Evolutionary conservation across 2,888 invertebrate species (phyloP).

Genomic region (Himalopsyche anomala): DNA sequence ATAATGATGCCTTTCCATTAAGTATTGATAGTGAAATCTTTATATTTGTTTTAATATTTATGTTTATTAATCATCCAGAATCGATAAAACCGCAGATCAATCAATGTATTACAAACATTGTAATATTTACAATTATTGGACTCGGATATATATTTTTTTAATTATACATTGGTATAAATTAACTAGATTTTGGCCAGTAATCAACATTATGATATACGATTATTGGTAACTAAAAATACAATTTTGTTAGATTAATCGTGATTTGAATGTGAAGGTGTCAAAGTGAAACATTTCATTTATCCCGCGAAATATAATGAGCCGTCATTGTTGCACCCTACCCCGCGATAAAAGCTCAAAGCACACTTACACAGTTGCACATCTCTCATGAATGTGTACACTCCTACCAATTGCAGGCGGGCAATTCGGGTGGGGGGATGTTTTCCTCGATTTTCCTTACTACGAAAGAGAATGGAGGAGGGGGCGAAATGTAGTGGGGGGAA

Average conservation of each 20-base stretch:
- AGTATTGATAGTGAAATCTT: too few relatives aligned
- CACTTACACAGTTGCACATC: slow-evolving; percentile 26
- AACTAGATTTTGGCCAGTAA: too few relatives aligned
- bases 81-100: too few relatives aligned
- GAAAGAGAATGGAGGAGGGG: slow-evolving; percentile 50
- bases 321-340: slow-evolving; percentile 12
- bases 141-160: too few relatives aligned
- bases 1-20: too few relatives aligned
- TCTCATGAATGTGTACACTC: slow-evolving; percentile 56
- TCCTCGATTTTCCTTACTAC: slow-evolving; percentile 54
- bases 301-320: slow-evolving; percentile 36
- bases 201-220: too few relatives aligned
- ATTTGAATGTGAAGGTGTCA: slow-evolving; percentile 3
- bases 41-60: too few relatives aligned
- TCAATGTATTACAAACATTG: too few relatives aligned
- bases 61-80: too few relatives aligned
- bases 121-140: too few relatives aligned
- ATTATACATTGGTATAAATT: too few relatives aligned
- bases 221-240: too few relatives aligned
- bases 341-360: slow-evolving; percentile 40
- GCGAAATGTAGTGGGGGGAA: slow-evolving; percentile 62
- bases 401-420: slow-evolving; percentile 53
- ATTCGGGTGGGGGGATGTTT: slow-evolving; percentile 57
- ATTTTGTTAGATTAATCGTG: background rate
- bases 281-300: slow-evolving; percentile 9